These are phyloP conservation scores for Eurystomus glaucurus DNA, from an alignment of 2,797 vertebrate genomes.

Conservation along the genomic window DNA sequence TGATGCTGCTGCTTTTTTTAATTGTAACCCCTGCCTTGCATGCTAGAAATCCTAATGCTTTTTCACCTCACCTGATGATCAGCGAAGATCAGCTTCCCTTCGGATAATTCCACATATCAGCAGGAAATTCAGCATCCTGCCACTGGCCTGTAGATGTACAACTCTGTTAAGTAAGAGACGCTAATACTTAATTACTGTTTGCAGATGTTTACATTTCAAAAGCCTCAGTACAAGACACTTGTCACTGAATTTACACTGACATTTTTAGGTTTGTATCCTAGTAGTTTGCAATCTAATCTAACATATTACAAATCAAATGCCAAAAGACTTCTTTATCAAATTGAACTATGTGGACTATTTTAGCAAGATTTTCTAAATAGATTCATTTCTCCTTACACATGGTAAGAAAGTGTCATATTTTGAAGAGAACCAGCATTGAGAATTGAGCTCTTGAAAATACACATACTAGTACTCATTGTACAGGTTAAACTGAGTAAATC, in stretches of 20 bases:
- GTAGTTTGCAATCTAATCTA: background rate
- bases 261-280: background rate
- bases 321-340: background rate
- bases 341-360: background rate
- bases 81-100: conserved; percentile 36
- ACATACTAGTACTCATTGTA: accelerated
- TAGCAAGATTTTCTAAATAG: background rate
- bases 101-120: conserved; percentile 16
- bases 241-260: background rate
- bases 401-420: background rate
- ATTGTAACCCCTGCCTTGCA: conserved; percentile 44
- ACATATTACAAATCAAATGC: background rate
- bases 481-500: background rate
- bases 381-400: background rate
- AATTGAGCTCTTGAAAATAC: background rate
- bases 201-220: conserved; percentile 6
- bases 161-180: conserved; percentile 22
- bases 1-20: conserved; percentile 51
- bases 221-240: background rate
- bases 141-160: conserved; percentile 32
- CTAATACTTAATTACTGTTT: conserved; percentile 6
- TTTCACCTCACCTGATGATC: conserved; percentile 36
- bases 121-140: conserved; percentile 5
- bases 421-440: background rate
- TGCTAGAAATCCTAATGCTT: conserved; percentile 46